Conservation (phyloP, 2,888 invertebrate species). For the Unio pictorum region DNA sequence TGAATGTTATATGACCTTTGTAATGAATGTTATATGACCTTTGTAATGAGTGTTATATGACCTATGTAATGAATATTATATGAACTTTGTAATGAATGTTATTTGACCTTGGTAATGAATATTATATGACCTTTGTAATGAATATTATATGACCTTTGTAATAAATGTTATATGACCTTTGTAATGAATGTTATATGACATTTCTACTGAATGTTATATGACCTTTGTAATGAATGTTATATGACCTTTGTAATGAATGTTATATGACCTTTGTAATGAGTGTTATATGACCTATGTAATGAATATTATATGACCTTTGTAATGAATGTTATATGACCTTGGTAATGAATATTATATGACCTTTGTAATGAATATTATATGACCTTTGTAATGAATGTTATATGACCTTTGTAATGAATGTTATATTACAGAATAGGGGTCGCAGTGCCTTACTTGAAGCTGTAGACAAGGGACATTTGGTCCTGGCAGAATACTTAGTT, state of each 20-base stretch:
- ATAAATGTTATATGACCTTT: background rate
- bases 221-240: background rate
- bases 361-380: background rate
- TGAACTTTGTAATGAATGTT: background rate
- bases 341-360: background rate
- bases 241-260: no score
- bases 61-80: no score
- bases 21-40: background rate
- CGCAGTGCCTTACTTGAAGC: constrained; percentile 26
- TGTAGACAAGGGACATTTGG: constrained; percentile 22
- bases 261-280: background rate
- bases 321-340: no score
- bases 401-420: no score
- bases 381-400: no score
- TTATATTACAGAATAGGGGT: constrained; percentile 9
- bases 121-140: background rate
- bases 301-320: background rate
- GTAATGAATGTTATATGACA: no score
- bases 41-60: no score
- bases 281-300: no score
- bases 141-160: no score
- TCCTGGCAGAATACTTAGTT: constrained; percentile 24
- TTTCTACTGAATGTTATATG: background rate
- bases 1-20: no score
- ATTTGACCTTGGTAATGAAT: no score